A percentile compares a stretch with the other conserved stretches of the same genome.
These are phyloP conservation scores for Drosophila prostipennis DNA, from an alignment of 2,888 invertebrate genomes.

Conservation along the genomic window DNA sequence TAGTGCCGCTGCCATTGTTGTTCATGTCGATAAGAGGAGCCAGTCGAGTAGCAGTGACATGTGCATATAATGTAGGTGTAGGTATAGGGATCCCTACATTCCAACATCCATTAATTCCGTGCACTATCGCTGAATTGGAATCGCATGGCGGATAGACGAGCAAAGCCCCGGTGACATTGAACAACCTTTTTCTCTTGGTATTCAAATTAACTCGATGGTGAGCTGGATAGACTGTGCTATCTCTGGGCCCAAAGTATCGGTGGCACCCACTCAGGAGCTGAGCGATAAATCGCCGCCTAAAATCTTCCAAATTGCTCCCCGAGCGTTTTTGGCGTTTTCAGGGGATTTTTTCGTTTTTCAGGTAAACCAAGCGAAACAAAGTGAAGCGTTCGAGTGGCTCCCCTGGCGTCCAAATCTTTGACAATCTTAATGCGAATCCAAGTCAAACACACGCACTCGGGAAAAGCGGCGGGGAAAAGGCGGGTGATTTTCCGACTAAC, in stretches of 20 bases:
- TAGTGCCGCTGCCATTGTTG: constrained; percentile 36
- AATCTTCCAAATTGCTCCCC: constrained; percentile 75
- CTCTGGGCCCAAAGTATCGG: constrained; percentile 48
- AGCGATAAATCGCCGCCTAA: constrained; percentile 68
- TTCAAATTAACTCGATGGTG: constrained; percentile 63
- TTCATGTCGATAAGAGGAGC: constrained; percentile 17
- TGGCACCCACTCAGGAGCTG: constrained; percentile 58
- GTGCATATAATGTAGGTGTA: constrained; percentile 30
- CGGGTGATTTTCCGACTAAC: constrained; percentile 25
- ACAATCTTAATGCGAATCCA: constrained; percentile 72
- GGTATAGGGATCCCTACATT: neutral
- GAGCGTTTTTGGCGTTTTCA: constrained; percentile 43
- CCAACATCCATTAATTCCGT: constrained; percentile 61
- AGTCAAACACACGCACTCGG: constrained; percentile 61
- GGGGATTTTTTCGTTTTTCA: constrained; percentile 5
- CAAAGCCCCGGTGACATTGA: constrained; percentile 38
- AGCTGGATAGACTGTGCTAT: constrained; percentile 35
- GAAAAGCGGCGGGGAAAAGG: neutral
- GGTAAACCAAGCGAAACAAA: constrained; percentile 59
- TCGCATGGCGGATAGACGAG: constrained; percentile 36
- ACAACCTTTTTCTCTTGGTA: constrained; percentile 63
- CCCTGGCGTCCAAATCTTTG: constrained; percentile 61
- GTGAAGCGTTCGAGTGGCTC: constrained; percentile 32
- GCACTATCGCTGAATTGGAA: constrained; percentile 71
- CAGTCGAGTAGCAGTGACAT: constrained; percentile 26